phyloP scores from a whole-genome alignment of 2,888 invertebrate species.

The Tryphoninae sp. region DNA sequence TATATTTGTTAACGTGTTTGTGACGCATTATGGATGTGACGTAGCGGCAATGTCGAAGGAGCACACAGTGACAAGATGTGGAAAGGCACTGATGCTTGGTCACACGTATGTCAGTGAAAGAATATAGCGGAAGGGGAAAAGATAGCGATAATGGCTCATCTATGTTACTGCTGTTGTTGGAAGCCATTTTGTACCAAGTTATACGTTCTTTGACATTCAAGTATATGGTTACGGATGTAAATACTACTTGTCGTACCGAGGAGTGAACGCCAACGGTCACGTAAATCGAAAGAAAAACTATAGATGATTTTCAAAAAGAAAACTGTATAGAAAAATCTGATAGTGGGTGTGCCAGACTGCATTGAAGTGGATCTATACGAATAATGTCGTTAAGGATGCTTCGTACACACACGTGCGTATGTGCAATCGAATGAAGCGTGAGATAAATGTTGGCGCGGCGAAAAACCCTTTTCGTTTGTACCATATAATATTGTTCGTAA shows the following conservation, averaged over 20 bases:
- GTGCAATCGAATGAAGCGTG: too few relatives aligned
- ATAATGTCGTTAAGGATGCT: too few relatives aligned
- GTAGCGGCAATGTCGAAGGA: slow-evolving; percentile 11
- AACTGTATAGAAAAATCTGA: too few relatives aligned
- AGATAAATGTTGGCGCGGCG: too few relatives aligned
- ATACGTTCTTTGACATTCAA: slow-evolving; percentile 7
- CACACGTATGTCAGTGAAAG: background rate
- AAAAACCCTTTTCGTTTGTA: too few relatives aligned
- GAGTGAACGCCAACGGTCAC: background rate
- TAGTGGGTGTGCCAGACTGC: too few relatives aligned
- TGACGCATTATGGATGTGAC: slow-evolving; percentile 24
- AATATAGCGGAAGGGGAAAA: slow-evolving; percentile 7
- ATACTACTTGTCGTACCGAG: background rate
- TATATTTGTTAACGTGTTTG: background rate
- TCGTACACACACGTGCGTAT: too few relatives aligned
- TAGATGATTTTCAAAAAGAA: too few relatives aligned
- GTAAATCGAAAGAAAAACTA: too few relatives aligned
- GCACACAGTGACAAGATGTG: slow-evolving; percentile 10
- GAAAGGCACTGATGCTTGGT: background rate
- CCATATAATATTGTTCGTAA: too few relatives aligned
- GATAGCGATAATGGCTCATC: slow-evolving; percentile 27
- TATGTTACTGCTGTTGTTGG: slow-evolving; percentile 9
- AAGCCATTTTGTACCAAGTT: slow-evolving; percentile 24
- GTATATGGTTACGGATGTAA: background rate
- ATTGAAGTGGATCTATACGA: too few relatives aligned